phyloP scores from a whole-genome alignment of 2,888 invertebrate species.

The Branchipolynoe longqiensis region DNA sequence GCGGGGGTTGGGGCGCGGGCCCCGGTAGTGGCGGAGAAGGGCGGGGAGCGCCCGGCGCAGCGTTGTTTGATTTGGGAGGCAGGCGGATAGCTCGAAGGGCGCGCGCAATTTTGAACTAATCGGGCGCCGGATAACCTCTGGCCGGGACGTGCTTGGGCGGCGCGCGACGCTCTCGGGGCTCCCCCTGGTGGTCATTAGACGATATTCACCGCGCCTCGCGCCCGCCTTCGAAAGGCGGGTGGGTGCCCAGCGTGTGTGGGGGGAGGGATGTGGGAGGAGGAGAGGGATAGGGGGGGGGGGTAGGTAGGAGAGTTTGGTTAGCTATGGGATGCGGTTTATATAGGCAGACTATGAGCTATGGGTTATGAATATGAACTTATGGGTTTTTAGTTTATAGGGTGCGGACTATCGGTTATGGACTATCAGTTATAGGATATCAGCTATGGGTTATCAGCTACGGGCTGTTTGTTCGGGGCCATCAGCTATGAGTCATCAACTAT shows the following conservation, averaged over 20 bases:
- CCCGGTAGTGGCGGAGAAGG: too few relatives aligned
- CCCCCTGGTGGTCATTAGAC: conserved; percentile 39
- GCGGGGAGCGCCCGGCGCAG: background rate
- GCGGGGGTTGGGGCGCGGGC: too few relatives aligned
- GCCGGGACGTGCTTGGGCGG: conserved; percentile 37
- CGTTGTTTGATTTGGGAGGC: conserved; percentile 50
- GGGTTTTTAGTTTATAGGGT: too few relatives aligned
- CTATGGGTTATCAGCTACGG: too few relatives aligned
- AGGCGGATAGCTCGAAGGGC: conserved; percentile 19
- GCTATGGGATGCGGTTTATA: too few relatives aligned
- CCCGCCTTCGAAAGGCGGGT: background rate
- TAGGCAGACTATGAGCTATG: too few relatives aligned
- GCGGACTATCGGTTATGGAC: too few relatives aligned
- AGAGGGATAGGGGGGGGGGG: background rate
- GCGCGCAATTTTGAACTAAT: conserved; percentile 50
- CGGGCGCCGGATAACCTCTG: conserved; percentile 47
- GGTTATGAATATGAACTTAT: too few relatives aligned
- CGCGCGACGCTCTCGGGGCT: background rate
- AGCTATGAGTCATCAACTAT: too few relatives aligned
- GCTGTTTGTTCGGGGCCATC: too few relatives aligned
- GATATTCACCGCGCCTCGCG: conserved; percentile 25
- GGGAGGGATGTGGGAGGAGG: background rate
- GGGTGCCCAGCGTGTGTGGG: background rate
- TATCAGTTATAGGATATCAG: too few relatives aligned
- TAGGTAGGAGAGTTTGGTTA: background rate